phyloP scores from a whole-genome alignment of 1,140 invertebrate species.

The Coelopa frigida region DNA sequence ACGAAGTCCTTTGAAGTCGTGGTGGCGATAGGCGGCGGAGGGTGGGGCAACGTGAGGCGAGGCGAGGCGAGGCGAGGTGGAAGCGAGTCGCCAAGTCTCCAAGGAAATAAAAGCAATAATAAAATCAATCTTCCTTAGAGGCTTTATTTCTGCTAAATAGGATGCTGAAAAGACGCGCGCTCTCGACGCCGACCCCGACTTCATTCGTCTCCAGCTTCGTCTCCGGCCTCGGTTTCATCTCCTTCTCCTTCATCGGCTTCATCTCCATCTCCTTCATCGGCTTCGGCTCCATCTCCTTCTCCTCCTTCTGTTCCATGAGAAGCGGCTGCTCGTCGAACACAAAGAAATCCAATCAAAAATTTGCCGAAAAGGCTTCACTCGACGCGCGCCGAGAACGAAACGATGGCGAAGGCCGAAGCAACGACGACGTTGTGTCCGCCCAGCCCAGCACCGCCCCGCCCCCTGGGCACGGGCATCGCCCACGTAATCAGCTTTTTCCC shows the following conservation, averaged over 20 bases:
- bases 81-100: constrained; percentile 27
- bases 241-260: neutral
- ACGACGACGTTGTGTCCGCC: too few relatives aligned
- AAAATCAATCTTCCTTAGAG: constrained; percentile 36
- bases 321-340: constrained; percentile 2
- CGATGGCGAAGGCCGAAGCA: neutral
- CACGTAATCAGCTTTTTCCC: neutral
- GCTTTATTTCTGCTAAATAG: too few relatives aligned
- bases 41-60: constrained; percentile 16
- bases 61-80: neutral
- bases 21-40: neutral
- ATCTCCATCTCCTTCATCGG: too few relatives aligned
- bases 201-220: neutral
- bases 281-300: neutral
- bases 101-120: constrained; percentile 39
- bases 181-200: neutral
- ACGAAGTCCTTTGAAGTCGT: too few relatives aligned
- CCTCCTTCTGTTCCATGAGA: neutral
- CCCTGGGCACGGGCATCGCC: neutral
- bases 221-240: neutral
- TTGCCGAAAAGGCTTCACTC: constrained; percentile 10
- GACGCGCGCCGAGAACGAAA: constrained; percentile 2
- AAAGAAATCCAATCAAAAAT: constrained; percentile 35
- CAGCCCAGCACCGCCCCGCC: too few relatives aligned
- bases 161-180: constrained; percentile 3